Conservation (phyloP, 2,797 vertebrate genomes). For the Psittacula echo region DNA sequence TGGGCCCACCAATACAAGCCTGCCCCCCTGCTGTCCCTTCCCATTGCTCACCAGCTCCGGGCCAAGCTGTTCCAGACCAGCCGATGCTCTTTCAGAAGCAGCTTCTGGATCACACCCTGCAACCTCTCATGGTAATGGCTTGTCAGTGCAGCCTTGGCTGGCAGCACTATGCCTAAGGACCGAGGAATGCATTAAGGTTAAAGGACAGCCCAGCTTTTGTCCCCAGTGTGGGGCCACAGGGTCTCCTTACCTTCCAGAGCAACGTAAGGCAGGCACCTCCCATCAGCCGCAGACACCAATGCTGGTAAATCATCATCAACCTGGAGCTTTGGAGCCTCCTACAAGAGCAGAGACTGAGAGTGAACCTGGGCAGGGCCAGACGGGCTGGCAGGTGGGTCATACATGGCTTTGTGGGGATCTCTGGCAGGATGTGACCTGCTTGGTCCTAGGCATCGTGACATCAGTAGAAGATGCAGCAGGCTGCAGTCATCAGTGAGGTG, state of each 20-base stretch:
- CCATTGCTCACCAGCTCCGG: conserved; percentile 81
- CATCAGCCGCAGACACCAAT: conserved; percentile 80
- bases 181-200: rapidly evolving
- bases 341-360: neutral
- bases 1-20: neutral
- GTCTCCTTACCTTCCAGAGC: conserved; percentile 85
- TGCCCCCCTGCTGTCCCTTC: neutral
- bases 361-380: neutral
- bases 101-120: conserved; percentile 85
- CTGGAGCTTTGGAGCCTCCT: conserved; percentile 84
- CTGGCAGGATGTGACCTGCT: neutral
- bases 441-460: neutral
- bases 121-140: conserved; percentile 86
- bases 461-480: neutral
- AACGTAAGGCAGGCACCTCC: conserved; percentile 83
- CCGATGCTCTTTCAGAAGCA: conserved; percentile 85
- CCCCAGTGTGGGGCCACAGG: rapidly evolving
- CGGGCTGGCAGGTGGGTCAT: neutral
- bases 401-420: neutral
- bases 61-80: conserved; percentile 87
- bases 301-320: conserved; percentile 78
- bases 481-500: neutral
- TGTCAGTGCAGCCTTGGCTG: conserved; percentile 77
- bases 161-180: conserved; percentile 82
- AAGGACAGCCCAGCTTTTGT: neutral